phyloP scores from a whole-genome alignment of 2,113 vertebrate genomes.

The Pantherophis guttatus region DNA sequence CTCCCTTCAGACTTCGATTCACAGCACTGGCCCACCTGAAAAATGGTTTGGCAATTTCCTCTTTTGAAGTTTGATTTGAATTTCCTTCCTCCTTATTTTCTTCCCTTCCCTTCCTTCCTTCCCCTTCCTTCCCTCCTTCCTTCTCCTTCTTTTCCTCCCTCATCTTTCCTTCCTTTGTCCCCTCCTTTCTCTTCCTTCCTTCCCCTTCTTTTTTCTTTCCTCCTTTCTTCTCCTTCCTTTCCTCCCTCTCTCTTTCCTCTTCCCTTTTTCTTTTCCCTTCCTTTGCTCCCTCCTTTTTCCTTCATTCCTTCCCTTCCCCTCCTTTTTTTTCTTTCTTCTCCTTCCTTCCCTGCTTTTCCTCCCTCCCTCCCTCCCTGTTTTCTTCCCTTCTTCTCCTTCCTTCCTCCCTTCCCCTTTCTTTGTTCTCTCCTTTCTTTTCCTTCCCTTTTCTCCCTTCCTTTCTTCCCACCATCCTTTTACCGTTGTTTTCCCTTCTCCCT shows the following conservation, averaged over 20 bases:
- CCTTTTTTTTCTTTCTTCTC: conserved; percentile 6
- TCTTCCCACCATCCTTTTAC: neutral
- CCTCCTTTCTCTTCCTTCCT: neutral
- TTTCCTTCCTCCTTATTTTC: neutral
- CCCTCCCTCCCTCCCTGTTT: neutral
- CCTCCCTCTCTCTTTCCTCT: conserved; percentile 36
- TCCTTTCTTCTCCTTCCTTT: conserved; percentile 17
- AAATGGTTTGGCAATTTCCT: conserved; percentile 54
- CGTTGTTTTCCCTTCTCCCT: too few species aligned
- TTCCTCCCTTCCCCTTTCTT: neutral
- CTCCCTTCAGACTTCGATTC: conserved; percentile 78
- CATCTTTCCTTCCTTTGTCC: conserved; percentile 53
- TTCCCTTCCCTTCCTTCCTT: neutral
- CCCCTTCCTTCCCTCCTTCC: neutral
- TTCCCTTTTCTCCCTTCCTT: conserved; percentile 62
- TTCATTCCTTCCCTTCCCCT: conserved; percentile 23
- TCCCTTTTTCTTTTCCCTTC: neutral
- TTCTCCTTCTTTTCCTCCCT: neutral
- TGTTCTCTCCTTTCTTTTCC: conserved; percentile 1
- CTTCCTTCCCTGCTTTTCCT: neutral
- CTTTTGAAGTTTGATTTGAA: conserved; percentile 30
- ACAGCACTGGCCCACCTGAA: conserved; percentile 62
- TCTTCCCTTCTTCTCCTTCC: neutral
- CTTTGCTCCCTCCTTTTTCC: neutral
- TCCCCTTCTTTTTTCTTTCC: neutral